phyloP scores from a whole-genome alignment of 1,140 invertebrate genomes.

The Sycobia sp. region DNA sequence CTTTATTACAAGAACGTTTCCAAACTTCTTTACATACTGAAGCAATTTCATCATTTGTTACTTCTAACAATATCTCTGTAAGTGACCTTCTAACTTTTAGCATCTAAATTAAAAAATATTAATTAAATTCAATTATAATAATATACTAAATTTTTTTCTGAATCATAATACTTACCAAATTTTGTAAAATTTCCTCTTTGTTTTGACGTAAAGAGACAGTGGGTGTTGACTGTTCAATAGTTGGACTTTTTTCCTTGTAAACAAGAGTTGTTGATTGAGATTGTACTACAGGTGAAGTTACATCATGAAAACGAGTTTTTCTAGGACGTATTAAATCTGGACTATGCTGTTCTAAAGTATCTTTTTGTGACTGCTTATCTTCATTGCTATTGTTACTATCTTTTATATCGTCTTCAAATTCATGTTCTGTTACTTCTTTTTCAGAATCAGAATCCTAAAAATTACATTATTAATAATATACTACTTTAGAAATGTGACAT shows the following conservation, averaged over 20 bases:
- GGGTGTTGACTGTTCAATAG: neutral
- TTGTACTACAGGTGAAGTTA: slow-evolving; percentile 47
- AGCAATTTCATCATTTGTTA: slow-evolving; percentile 88
- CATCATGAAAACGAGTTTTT: slow-evolving; percentile 59
- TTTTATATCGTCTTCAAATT: slow-evolving; percentile 44
- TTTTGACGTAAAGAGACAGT: slow-evolving; percentile 43
- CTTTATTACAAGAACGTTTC: slow-evolving; percentile 69
- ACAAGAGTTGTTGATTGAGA: neutral
- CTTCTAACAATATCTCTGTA: slow-evolving; percentile 91
- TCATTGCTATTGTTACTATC: slow-evolving; percentile 40
- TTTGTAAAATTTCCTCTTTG: slow-evolving; percentile 63
- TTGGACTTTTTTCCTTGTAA: slow-evolving; percentile 46
- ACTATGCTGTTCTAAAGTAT: slow-evolving; percentile 47
- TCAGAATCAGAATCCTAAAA: slow-evolving; percentile 66
- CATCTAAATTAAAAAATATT: slow-evolving; percentile 72
- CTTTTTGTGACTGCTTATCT: slow-evolving; percentile 45
- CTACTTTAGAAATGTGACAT: too few species aligned
- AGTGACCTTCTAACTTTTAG: slow-evolving; percentile 81
- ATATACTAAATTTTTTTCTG: neutral
- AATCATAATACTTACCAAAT: slow-evolving; percentile 41
- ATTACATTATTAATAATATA: neutral
- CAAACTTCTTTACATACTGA: slow-evolving; percentile 79
- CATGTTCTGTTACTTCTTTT: slow-evolving; percentile 59
- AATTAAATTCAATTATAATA: slow-evolving; percentile 5
- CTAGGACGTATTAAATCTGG: slow-evolving; percentile 55